phyloP scores from a whole-genome alignment of 2,888 invertebrate species.

The Stenichneumon culpator region DNA sequence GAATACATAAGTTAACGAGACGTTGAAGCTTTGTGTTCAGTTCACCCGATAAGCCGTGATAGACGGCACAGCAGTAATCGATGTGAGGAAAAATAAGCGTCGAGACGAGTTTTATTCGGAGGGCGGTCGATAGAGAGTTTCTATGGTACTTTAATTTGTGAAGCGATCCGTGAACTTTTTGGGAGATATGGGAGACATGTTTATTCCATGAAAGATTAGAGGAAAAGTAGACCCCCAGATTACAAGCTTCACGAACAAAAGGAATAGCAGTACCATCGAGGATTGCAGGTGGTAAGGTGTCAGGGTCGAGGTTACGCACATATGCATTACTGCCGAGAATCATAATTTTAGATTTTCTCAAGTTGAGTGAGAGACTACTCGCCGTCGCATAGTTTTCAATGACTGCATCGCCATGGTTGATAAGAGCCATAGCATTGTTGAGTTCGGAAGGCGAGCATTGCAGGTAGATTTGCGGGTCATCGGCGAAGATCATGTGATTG shows the following conservation, averaged over 20 bases:
- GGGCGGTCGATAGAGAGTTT: too few relatives aligned
- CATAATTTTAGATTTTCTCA: background rate
- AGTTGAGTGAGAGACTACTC: slow-evolving; percentile 18
- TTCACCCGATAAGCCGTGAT: too few relatives aligned
- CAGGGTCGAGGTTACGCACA: background rate
- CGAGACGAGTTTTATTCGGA: too few relatives aligned
- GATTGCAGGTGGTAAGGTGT: background rate
- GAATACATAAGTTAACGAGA: too few relatives aligned
- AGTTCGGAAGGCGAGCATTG: background rate
- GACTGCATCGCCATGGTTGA: background rate
- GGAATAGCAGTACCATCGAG: slow-evolving; percentile 1
- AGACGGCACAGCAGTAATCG: too few relatives aligned
- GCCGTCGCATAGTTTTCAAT: slow-evolving; percentile 3
- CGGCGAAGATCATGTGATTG: slow-evolving; percentile 41
- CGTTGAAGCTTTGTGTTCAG: too few relatives aligned
- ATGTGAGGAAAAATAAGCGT: too few relatives aligned
- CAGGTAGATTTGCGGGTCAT: slow-evolving; percentile 48
- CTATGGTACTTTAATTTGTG: too few relatives aligned
- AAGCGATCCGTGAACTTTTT: too few relatives aligned
- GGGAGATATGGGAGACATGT: too few relatives aligned
- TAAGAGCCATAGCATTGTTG: background rate
- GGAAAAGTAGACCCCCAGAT: slow-evolving; percentile 44
- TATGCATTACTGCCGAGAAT: background rate
- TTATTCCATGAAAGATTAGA: slow-evolving; percentile 11
- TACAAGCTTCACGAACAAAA: slow-evolving; percentile 9